Evolutionary conservation across 1,140 invertebrate species (phyloP), one percentile per base, ranked within the genome.

Genomic region (Venturia canescens): DNA sequence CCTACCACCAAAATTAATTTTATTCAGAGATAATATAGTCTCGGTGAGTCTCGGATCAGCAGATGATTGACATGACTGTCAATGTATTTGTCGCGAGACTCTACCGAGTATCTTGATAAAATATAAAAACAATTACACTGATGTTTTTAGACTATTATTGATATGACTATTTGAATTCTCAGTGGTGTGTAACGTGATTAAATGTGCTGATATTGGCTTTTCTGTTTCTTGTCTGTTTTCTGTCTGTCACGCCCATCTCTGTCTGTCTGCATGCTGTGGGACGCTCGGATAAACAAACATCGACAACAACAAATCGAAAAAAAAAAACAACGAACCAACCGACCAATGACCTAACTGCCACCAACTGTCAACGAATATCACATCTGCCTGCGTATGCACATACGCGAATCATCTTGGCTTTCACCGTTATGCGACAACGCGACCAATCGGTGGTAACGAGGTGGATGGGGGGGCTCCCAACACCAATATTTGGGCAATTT

Each of bases 201-300:
- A 84, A 90, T 89, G 87, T 90, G 88, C 89, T 91, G 88, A 90
- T 91, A 90, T 88, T 89, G 88, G 88, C 88, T 91, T 90, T 86
- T 91, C 86, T 92, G 86, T 92, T 91, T 92, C 87, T 91, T 91
- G 85, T 91, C 86, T 91, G 89, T 90, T 91, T 76, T 92, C 89
- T 90, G 87, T 89, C 89, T 92, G 87, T 91, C 89, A 90, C 88
- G 91, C 88, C 87, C 89, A 88, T 91, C 87, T 91, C 88, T 92
- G 86, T 90, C 90, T 92, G 89, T 92, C 90, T 92, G 91, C 90
- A 92, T 92, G 91, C 88, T 88, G 89, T 91, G 90, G 91, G 87
- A 92, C 89, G 86, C 85, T 91, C 86, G 89, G 88, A 90, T 87
- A 87, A 87, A 72, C 81, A 89, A 86, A 87, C 71, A 81, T 38